phyloP scores from a whole-genome alignment of 2,113 vertebrate species.

The Myrmophylax atrothorax region DNA sequence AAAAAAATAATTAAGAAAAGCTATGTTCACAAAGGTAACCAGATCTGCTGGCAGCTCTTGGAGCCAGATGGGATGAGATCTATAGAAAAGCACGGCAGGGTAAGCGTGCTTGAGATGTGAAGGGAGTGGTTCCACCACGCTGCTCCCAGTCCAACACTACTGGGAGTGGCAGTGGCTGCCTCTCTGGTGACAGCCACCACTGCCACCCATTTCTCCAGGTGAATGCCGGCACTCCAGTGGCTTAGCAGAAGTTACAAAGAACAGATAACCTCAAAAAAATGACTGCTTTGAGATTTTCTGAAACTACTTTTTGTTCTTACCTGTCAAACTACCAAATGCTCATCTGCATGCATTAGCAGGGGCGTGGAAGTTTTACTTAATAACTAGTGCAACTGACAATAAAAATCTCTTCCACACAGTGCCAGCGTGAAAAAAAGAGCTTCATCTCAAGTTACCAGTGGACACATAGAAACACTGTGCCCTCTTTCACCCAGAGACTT shows the following conservation, averaged over 20 bases:
- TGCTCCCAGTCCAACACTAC: neutral
- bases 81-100: neutral
- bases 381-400: constrained; percentile 44
- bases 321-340: constrained; percentile 20
- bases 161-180: neutral
- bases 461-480: neutral
- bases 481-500: neutral
- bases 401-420: constrained; percentile 15
- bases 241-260: neutral
- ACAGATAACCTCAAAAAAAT: constrained; percentile 29
- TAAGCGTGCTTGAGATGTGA: neutral
- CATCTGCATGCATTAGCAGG: neutral
- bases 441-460: constrained; percentile 3
- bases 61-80: neutral
- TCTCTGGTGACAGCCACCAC: neutral
- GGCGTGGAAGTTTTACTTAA: constrained; percentile 41
- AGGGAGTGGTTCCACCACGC: neutral
- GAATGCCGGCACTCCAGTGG: neutral
- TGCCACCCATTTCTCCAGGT: constrained; percentile 1
- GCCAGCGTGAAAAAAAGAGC: constrained; percentile 50
- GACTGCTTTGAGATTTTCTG: neutral
- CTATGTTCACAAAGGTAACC: neutral
- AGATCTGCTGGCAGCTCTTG: neutral
- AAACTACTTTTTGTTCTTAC: neutral
- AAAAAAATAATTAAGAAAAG: neutral